Evolutionary conservation across 30 jellyfish, hydroid and myxozoan genomes (phyloP), one percentile per base, ranked within the genome.

Genomic region (Turritopsis rubra): DNA sequence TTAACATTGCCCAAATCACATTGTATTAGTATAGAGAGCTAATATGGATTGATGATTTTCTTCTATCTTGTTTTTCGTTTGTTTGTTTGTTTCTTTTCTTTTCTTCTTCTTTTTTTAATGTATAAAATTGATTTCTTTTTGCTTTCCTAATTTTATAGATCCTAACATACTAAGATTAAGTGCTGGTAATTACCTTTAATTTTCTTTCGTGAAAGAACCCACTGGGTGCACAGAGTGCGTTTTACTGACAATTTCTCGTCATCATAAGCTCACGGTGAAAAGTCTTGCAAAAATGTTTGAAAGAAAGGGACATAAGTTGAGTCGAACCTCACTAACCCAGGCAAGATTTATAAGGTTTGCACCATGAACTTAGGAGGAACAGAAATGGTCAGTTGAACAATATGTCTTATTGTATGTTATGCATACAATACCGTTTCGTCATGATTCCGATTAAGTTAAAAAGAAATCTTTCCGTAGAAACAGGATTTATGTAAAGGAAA

Each of bases 1-100:
- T 74, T 74, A n/a, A 30, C 65, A 13, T 74, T 74, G n/a, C 82
- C 82, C 16, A 74, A n/a, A 26, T 74, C 72, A 71, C 82, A 74
- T 24, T 74, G 41, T 30, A n/a, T 74, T 41, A 3, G 60, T 13
- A 41, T 41, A 41, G 9, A 41, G 60, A 41, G 9, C 60, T 41
- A 41, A 13, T 41, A 13, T 41, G 60, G 60, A 41, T 41, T 41
- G 13, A n/a, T n/a, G n/a, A n/a, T n/a, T n/a, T n/a, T n/a, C n/a
- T n/a, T n/a, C n/a, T n/a, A n/a, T n/a, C n/a, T n/a, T n/a, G n/a
- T n/a, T n/a, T n/a, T n/a, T n/a, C n/a, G n/a, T n/a, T n/a, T n/a
- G n/a, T n/a, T n/a, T n/a, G n/a, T n/a, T n/a, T n/a, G n/a, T n/a
- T 13, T 13, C 60, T 5, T 41, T 13, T 41, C 5, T 13, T 5